These are phyloP conservation scores for Anoplolepis gracilipes DNA, from an alignment of 1,140 invertebrate genomes.

Conservation along the genomic window DNA sequence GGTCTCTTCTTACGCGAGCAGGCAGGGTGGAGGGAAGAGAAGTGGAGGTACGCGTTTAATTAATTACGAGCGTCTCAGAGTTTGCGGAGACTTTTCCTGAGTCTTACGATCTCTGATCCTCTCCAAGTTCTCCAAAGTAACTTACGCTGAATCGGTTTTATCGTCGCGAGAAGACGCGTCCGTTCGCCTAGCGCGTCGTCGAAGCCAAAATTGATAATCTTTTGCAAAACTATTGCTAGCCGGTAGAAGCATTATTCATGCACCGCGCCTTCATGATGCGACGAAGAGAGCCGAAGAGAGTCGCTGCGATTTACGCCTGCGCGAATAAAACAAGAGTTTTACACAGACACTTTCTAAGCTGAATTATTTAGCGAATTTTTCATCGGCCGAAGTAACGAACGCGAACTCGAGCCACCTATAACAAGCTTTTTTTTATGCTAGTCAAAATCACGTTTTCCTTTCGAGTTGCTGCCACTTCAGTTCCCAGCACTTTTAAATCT, in stretches of 20 bases:
- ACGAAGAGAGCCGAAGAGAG: not conserved
- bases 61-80: slow-evolving; percentile 58
- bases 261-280: not conserved
- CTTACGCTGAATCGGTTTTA: slow-evolving; percentile 57
- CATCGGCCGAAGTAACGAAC: slow-evolving; percentile 45
- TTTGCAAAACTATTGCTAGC: slow-evolving; percentile 52
- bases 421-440: slow-evolving; percentile 38
- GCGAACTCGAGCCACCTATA: not conserved
- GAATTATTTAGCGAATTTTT: slow-evolving; percentile 60
- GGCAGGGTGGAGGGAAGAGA: not conserved
- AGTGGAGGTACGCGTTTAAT: slow-evolving; percentile 52
- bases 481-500: slow-evolving; percentile 38
- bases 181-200: slow-evolving; percentile 15
- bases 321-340: slow-evolving; percentile 44
- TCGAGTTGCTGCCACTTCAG: slow-evolving; percentile 5
- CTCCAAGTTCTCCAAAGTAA: slow-evolving; percentile 21
- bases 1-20: slow-evolving; percentile 23
- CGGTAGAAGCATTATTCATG: slow-evolving; percentile 42
- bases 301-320: slow-evolving; percentile 24
- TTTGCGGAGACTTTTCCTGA: slow-evolving; percentile 52
- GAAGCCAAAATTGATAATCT: slow-evolving; percentile 60
- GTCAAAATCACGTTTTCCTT: slow-evolving; percentile 56
- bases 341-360: slow-evolving; percentile 21
- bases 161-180: slow-evolving; percentile 30
- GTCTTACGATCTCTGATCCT: slow-evolving; percentile 14